Base-by-base conservation (phyloP, 2,113 vertebrate genomes). In the Syngnathoides biaculeatus region DNA sequence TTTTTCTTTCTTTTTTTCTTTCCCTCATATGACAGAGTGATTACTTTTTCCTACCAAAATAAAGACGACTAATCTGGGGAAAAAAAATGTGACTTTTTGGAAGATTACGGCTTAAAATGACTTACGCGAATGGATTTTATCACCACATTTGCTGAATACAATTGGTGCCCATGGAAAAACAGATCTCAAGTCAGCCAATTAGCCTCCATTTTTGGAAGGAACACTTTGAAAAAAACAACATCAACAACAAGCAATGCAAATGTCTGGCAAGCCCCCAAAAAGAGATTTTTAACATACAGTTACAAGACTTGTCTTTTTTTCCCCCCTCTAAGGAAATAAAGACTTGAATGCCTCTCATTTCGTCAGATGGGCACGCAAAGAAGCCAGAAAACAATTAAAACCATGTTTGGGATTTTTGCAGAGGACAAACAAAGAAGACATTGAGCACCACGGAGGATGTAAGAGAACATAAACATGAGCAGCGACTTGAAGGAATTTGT, bases 311-410 rank as follows among this genome's bases (percentile, higher is more conserved):
- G 53, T 5, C 7, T 2, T 56, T 27, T 56, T 27, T 27, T 19
- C 0, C 2, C 5, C 6, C 12, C 1, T 13, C 24, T 24, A 27
- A 56, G 26, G 24, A 56, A 1, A 24, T 24, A 56, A 56, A 85
- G 84, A 85, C 74, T 63, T 15, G 67, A 72, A 67, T 70, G 66
- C 63, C 57, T 84, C 65, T 68, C 67, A 43, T 78, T 80, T 79
- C 78, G 79, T 77, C 83, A 64, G 67, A 71, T 67, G 12, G 24
- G 63, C 53, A 52, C 74, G 59, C 22, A 14, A 22, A 70, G 74
- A 75, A 57, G 87, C 79, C 86, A 86, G 80, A 83, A 79, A 80
- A 85, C 74, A 83, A 83, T 83, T 84, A 35, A 72, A 79, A 86
- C 82, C 74, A 79, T 88, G 75, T 82, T 74, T 78, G 73, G 24